Evolutionary conservation across 2,888 invertebrate species (phyloP).

Genomic region (Gari tellinella): DNA sequence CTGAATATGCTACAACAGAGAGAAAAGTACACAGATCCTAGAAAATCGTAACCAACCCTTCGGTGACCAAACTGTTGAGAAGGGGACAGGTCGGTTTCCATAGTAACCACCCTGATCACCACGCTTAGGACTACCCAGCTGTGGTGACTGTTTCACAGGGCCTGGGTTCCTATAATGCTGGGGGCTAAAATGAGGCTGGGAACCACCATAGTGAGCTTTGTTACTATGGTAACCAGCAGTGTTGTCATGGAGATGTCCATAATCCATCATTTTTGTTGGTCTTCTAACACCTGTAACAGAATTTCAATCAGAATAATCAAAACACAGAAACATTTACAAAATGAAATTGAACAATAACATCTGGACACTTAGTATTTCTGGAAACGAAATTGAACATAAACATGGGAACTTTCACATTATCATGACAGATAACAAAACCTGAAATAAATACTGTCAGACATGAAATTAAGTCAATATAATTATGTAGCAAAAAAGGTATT

Average conservation of each 20-base stretch:
- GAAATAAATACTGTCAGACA: too few relatives aligned
- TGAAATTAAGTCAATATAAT: too few relatives aligned
- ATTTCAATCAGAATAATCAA: too few relatives aligned
- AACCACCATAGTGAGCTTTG: neutral
- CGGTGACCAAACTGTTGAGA: slow-evolving; percentile 57
- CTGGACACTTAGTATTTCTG: too few relatives aligned
- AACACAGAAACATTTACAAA: too few relatives aligned
- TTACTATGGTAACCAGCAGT: slow-evolving; percentile 12
- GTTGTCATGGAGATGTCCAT: neutral
- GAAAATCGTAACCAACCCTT: slow-evolving; percentile 57
- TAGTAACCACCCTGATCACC: slow-evolving; percentile 31
- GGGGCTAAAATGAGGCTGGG: slow-evolving; percentile 1
- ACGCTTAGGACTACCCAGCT: neutral
- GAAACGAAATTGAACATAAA: too few relatives aligned
- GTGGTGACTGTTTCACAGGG: neutral
- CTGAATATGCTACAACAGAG: neutral
- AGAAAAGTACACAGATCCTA: neutral
- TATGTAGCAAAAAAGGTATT: too few relatives aligned
- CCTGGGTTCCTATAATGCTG: neutral
- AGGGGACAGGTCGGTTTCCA: slow-evolving; percentile 38
- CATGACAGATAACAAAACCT: too few relatives aligned
- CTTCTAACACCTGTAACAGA: slow-evolving; percentile 3
- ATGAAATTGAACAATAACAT: too few relatives aligned
- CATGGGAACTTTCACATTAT: too few relatives aligned
- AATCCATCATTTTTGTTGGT: slow-evolving; percentile 1